These are phyloP conservation scores for Drosophila carrolli DNA, from an alignment of 1,140 invertebrate genomes.

Conservation along the genomic window DNA sequence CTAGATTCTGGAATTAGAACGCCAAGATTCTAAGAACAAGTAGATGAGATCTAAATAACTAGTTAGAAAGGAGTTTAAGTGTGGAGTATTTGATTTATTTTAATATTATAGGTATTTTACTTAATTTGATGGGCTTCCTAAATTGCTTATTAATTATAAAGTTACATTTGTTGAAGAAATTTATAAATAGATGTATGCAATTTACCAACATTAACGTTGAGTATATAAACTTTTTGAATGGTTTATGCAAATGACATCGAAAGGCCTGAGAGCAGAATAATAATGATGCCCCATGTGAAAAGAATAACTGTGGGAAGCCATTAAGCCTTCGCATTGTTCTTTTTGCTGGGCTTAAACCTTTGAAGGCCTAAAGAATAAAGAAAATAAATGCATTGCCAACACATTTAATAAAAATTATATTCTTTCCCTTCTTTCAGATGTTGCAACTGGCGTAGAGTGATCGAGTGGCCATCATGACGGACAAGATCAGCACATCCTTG, in stretches of 20 bases:
- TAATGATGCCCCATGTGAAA: not conserved
- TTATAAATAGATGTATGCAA: not conserved
- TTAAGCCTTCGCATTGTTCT: not conserved
- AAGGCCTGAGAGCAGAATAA: slow-evolving; percentile 5
- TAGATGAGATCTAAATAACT: not conserved
- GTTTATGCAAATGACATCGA: slow-evolving; percentile 1
- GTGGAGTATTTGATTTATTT: not conserved
- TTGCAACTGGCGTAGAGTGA: slow-evolving; percentile 20
- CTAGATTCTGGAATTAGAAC: slow-evolving; percentile 2
- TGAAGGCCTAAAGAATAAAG: not conserved
- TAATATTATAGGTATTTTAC: too few species aligned
- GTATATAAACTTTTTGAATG: not conserved
- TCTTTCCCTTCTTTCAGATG: slow-evolving; percentile 33
- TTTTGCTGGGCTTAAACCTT: not conserved
- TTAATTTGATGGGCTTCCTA: not conserved
- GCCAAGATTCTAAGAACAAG: not conserved
- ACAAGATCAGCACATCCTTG: slow-evolving; percentile 67
- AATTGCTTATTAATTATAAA: too few species aligned
- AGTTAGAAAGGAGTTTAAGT: not conserved
- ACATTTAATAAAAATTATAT: not conserved
- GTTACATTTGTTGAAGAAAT: not conserved
- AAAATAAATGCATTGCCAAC: too few species aligned
- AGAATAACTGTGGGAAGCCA: not conserved
- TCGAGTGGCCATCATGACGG: slow-evolving; percentile 51
- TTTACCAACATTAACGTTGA: not conserved